Base-by-base conservation (phyloP, 2,888 invertebrate species). In the Allacma fusca region DNA sequence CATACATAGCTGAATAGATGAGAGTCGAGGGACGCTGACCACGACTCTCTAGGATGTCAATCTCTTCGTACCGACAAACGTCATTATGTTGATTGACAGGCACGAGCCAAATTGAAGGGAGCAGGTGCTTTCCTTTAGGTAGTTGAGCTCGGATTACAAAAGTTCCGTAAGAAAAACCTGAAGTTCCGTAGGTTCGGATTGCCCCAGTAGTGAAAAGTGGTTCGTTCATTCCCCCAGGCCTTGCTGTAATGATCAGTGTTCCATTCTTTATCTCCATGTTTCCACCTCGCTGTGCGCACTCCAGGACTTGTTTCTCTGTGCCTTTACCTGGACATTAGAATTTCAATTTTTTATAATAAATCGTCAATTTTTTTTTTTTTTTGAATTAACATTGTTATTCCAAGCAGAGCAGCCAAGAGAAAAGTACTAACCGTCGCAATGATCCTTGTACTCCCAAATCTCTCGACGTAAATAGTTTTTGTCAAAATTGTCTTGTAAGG, bases 41-140 rank as follows among this genome's bases (percentile, higher is more conserved):
- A 72, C 82, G 75, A 12, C 68, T 77, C 70, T 80, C 78, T 23
- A 80, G 77, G 29, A 83, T 75, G 76, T 82, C 80, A 29, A 83
- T 78, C 75, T 82, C 83, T 80, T 83, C 83, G 62, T 83, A 82
- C 71, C 81, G 82, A 67, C 82, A 82, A 62, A 79, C 77, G 65
- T 83, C 81, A 29, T 81, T 79, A 77, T 81, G 78, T 59, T 81
- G 81, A 44, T 82, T 81, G 23, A 79, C 77, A 21, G 83, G 82
- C 50, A 79, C 21, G 43, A 83, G 80, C 67, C 64, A 81, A 70
- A 83, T 82, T 19, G 81, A 79, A 21, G 83, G 79, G 24, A 82
- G 72, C 16, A 83, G 76, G 75, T 80, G 78, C 67, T 78, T 80
- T 71, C 83, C 83, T 75, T 81, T 80, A 34, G 82, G 78, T 21